Evolutionary conservation across 2,113 vertebrate genomes (phyloP).

Genomic region (Thomomys bottae): DNA sequence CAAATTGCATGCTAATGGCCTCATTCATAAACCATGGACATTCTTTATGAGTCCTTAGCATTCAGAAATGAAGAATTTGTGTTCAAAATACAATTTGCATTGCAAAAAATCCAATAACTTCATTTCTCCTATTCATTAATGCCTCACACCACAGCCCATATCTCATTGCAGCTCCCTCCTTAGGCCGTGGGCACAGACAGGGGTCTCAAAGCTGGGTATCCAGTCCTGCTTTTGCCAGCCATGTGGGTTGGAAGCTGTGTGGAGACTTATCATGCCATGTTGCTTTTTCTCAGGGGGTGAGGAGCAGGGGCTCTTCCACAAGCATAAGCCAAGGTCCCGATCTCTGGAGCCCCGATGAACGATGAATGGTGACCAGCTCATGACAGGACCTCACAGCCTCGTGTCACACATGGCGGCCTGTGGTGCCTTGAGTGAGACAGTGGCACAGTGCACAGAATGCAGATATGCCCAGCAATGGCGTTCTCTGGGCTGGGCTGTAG

Average conservation of each 20-base stretch:
- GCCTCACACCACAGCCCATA: slow-evolving; percentile 87
- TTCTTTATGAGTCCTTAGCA: slow-evolving; percentile 89
- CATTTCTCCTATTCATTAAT: slow-evolving; percentile 89
- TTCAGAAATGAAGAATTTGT: slow-evolving; percentile 90
- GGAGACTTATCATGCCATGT: neutral
- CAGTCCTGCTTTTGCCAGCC: slow-evolving; percentile 69
- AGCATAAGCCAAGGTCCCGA: neutral
- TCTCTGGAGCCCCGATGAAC: neutral
- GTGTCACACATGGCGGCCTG: no score
- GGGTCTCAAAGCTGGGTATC: slow-evolving; percentile 77
- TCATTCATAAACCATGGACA: slow-evolving; percentile 90
- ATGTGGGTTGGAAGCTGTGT: neutral
- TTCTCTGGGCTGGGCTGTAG: no score
- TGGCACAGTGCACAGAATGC: no score
- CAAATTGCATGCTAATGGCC: slow-evolving; percentile 89
- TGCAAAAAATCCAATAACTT: slow-evolving; percentile 90
- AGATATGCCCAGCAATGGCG: no score
- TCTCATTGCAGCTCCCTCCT: slow-evolving; percentile 82
- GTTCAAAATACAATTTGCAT: slow-evolving; percentile 90
- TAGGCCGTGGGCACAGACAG: slow-evolving; percentile 79
- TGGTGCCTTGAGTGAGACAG: no score
- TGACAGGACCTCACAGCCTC: no score
- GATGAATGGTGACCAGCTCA: no score
- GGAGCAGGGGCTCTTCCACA: neutral
- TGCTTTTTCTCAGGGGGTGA: neutral